Evolutionary conservation across 2,888 invertebrate species (phyloP).

Genomic region (Catocala nupta): DNA sequence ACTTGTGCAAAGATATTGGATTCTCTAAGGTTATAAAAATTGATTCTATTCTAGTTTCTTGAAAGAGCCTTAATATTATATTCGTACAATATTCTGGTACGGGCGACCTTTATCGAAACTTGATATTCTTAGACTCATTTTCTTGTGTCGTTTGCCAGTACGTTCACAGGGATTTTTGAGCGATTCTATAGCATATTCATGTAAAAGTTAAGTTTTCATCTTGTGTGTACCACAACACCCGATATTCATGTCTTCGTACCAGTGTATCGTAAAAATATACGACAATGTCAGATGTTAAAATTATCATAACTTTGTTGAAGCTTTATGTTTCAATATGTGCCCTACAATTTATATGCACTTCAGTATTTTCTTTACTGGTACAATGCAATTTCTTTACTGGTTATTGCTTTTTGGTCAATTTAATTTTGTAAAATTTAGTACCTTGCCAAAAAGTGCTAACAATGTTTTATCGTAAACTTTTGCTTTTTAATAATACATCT

Average conservation of each 20-base stretch:
- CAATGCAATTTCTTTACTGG: too few species aligned
- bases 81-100: neutral
- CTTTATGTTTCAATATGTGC: conserved; percentile 55
- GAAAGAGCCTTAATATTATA: neutral
- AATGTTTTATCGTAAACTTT: too few species aligned
- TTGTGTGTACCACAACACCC: conserved; percentile 55
- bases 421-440: too few species aligned
- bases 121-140: neutral
- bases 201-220: conserved; percentile 59
- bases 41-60: neutral
- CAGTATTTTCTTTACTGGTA: too few species aligned
- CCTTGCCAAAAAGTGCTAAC: too few species aligned
- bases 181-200: conserved; percentile 2
- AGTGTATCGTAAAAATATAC: conserved; percentile 63
- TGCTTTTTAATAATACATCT: too few species aligned
- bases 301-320: conserved; percentile 55
- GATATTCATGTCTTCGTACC: conserved; percentile 59
- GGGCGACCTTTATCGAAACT: neutral
- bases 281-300: conserved; percentile 58
- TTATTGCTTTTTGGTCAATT: too few species aligned
- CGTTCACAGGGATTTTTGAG: neutral
- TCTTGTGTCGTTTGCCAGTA: neutral
- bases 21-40: neutral
- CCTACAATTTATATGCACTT: neutral
- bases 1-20: neutral